Conservation (phyloP, 2,113 vertebrate genomes). For the Scytalopus superciliaris region DNA sequence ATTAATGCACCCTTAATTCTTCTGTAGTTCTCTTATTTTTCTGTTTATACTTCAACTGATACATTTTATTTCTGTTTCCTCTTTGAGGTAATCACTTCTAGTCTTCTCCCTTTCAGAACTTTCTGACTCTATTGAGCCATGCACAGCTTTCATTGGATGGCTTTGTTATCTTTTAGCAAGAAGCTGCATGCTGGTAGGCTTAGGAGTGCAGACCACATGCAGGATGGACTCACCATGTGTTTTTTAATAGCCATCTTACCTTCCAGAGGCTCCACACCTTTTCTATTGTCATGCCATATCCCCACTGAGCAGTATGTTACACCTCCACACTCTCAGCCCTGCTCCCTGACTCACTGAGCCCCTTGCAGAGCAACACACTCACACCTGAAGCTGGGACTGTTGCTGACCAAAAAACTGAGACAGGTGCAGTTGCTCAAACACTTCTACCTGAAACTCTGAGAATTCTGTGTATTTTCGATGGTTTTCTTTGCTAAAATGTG, state of each 20-base stretch:
- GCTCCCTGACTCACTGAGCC: not conserved
- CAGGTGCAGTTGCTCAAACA: not conserved
- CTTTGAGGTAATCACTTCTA: not conserved
- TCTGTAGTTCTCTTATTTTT: not conserved
- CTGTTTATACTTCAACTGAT: not conserved
- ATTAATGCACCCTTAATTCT: not conserved
- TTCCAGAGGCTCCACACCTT: not conserved
- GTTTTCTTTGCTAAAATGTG: not conserved
- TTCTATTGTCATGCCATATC: not conserved
- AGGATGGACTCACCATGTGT: not conserved
- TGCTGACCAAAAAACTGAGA: not conserved
- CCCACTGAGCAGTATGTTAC: not conserved
- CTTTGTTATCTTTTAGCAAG: not conserved
- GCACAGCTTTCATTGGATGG: not conserved
- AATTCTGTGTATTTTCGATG: not conserved
- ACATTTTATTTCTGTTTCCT: not conserved
- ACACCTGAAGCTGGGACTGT: not conserved
- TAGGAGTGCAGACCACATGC: not conserved
- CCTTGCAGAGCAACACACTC: rapidly evolving
- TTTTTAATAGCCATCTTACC: not conserved
- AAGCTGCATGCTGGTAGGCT: not conserved
- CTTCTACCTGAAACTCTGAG: not conserved
- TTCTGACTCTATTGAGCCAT: not conserved
- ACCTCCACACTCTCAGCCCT: not conserved
- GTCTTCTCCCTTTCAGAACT: not conserved